Percentiles rank a stretch among this genome's conserved stretches.
Conservation (phyloP, 1,140 invertebrate genomes). For the Sarcophaga peregrina region DNA sequence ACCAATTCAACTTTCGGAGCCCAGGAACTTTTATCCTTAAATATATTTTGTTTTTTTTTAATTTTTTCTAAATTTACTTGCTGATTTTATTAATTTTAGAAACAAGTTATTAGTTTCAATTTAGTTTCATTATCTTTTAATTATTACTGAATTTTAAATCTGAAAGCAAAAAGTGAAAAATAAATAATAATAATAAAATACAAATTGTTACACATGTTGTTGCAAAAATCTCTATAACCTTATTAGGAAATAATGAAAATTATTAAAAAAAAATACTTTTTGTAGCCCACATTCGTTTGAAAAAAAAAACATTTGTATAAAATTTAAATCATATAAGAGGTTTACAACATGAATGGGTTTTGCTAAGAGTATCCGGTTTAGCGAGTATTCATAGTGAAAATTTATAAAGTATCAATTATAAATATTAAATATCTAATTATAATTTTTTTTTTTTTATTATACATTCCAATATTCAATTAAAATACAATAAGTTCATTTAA, state of each 20-base stretch:
- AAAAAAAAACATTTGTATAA: not conserved
- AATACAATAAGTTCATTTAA: no score
- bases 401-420: not conserved
- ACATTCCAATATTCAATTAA: not conserved
- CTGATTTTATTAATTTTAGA: not conserved
- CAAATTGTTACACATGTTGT: conserved; percentile 29
- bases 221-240: not conserved
- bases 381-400: not conserved
- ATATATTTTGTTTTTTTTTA: no score
- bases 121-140: conserved; percentile 21
- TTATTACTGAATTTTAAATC: conserved; percentile 23
- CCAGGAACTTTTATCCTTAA: not conserved
- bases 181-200: conserved; percentile 32
- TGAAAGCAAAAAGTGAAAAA: conserved; percentile 17
- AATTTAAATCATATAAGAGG: not conserved
- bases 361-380: conserved; percentile 10
- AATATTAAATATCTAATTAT: no score
- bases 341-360: conserved; percentile 8
- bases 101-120: not conserved
- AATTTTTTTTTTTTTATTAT: not conserved
- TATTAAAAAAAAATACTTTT: conserved; percentile 11
- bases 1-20: not conserved
- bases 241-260: conserved; percentile 26
- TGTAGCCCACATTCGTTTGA: not conserved
- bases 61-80: not conserved